Conservation (phyloP, 2,888 invertebrate species). For the Macroteleia sp. region DNA sequence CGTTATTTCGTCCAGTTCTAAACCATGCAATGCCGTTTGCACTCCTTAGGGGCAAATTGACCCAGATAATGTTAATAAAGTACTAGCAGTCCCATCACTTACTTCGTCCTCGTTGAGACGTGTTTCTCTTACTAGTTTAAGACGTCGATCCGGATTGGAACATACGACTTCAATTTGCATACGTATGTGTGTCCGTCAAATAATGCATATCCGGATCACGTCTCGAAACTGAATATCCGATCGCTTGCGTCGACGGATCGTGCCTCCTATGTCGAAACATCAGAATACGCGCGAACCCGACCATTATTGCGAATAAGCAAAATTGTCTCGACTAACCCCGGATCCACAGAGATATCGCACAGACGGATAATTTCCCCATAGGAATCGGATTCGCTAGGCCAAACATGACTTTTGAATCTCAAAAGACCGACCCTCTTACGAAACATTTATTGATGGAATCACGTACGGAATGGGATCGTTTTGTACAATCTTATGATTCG, state of each 20-base stretch:
- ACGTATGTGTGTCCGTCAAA: conserved; percentile 72
- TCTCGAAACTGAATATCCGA: conserved; percentile 72
- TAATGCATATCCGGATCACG: conserved; percentile 78
- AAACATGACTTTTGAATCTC: conserved; percentile 74
- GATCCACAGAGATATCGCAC: conserved; percentile 73
- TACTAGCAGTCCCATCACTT: conserved; percentile 32
- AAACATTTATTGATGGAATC: conserved; percentile 73
- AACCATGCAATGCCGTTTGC: conserved; percentile 33
- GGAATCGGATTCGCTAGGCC: conserved; percentile 67
- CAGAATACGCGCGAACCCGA: conserved; percentile 59
- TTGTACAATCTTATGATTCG: conserved; percentile 63
- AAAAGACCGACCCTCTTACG: conserved; percentile 65
- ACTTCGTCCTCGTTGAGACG: conserved; percentile 6
- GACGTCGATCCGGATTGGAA: conserved; percentile 3
- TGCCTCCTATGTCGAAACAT: conserved; percentile 61
- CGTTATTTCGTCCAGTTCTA: conserved; percentile 44
- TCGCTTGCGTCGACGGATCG: conserved; percentile 68
- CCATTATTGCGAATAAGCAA: conserved; percentile 78
- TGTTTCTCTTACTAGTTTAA: conserved; percentile 26
- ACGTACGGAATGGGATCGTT: conserved; percentile 69
- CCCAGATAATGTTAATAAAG: conserved; percentile 56
- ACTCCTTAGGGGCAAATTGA: conserved; percentile 41
- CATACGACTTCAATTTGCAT: conserved; percentile 74
- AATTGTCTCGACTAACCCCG: conserved; percentile 69
- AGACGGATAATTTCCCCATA: conserved; percentile 79